Evolutionary conservation across 2,888 invertebrate species (phyloP).

Genomic region (Chaitophorus viminalis): DNA sequence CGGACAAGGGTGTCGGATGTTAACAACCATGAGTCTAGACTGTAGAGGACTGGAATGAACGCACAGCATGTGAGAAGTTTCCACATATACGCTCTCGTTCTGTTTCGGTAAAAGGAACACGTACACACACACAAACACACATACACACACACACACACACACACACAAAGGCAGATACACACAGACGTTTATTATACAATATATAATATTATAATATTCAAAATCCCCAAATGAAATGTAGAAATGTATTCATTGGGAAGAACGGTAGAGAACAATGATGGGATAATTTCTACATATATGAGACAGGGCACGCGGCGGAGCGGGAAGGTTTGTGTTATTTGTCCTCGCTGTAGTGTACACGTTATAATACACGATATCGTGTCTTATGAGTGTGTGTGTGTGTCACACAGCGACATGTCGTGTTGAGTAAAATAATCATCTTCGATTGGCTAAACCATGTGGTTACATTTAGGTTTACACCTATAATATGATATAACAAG

Average conservation of each 20-base stretch:
- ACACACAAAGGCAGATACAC: no score
- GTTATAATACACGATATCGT: not conserved
- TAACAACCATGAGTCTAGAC: not conserved
- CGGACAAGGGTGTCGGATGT: not conserved
- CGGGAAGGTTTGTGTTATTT: no score
- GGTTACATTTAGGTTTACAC: no score
- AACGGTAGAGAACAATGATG: conserved; percentile 15
- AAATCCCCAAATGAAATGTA: conserved; percentile 16
- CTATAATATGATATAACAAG: no score
- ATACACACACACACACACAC: no score
- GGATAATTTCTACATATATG: conserved; percentile 42
- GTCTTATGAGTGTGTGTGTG: not conserved
- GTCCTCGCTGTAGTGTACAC: not conserved
- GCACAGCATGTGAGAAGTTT: not conserved
- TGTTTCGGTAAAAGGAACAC: conserved; percentile 45
- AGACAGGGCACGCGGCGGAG: not conserved
- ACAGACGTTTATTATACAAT: no score
- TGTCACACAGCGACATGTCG: no score
- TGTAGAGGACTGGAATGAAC: not conserved
- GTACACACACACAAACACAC: not conserved
- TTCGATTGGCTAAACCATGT: no score
- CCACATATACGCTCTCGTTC: not conserved
- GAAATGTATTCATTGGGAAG: conserved; percentile 18
- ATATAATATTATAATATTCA: not conserved
- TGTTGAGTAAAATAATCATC: no score